Conservation (phyloP, 2,797 vertebrate species). For the Melanogrammus aeglefinus region DNA sequence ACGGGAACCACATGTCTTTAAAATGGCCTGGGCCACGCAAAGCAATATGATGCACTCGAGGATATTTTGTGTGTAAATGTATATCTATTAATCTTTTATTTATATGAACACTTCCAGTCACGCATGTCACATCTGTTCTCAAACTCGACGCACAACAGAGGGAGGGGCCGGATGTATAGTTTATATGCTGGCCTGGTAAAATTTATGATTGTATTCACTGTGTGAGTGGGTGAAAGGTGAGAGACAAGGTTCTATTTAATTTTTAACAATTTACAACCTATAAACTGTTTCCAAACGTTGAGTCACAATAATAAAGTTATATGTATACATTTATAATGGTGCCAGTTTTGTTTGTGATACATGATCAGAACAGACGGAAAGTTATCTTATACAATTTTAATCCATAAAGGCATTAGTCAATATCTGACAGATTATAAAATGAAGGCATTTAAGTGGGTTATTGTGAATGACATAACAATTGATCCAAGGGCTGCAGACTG, state of each 20-base stretch:
- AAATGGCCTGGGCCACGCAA: slow-evolving; percentile 9
- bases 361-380: background rate
- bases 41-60: slow-evolving; percentile 16
- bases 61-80: slow-evolving; percentile 11
- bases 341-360: slow-evolving; percentile 11
- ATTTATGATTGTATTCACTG: slow-evolving; percentile 24
- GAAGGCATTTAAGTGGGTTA: slow-evolving; percentile 40
- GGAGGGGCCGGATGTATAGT: slow-evolving; percentile 22
- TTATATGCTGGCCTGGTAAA: slow-evolving; percentile 27
- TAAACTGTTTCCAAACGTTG: slow-evolving; percentile 40
- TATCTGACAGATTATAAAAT: slow-evolving; percentile 45
- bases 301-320: slow-evolving; percentile 67
- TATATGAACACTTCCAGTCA: slow-evolving; percentile 18
- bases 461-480: slow-evolving; percentile 18
- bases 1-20: slow-evolving; percentile 2
- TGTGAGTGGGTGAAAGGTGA: slow-evolving; percentile 33
- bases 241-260: slow-evolving; percentile 26
- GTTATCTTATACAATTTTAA: slow-evolving; percentile 32
- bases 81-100: slow-evolving; percentile 18
- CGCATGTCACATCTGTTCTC: slow-evolving; percentile 36
- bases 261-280: slow-evolving; percentile 35
- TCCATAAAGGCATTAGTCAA: slow-evolving; percentile 38
- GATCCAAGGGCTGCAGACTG: background rate
- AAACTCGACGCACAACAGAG: slow-evolving; percentile 14
- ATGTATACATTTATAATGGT: slow-evolving; percentile 21